Evolutionary conservation across 2,797 vertebrate species (phyloP).

Genomic region (Dermochelys coriacea): DNA sequence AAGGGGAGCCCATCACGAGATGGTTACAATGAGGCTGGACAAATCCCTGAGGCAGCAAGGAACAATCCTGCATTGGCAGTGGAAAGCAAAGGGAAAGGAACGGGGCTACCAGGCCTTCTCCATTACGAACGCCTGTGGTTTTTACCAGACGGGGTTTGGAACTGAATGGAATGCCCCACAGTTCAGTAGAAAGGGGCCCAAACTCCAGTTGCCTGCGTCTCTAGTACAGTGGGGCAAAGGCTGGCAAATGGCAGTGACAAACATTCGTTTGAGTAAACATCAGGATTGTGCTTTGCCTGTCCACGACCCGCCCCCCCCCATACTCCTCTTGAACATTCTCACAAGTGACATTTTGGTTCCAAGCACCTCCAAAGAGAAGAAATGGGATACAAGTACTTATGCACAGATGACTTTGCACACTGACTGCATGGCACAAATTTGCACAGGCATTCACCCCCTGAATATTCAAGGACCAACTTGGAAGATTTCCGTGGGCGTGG

Average conservation of each 20-base stretch:
- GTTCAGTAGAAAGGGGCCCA: neutral
- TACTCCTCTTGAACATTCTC: neutral
- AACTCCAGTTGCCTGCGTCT: neutral
- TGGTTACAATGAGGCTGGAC: neutral
- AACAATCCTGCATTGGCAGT: neutral
- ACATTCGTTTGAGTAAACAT: neutral
- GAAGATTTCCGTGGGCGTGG: neutral
- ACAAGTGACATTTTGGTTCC: neutral
- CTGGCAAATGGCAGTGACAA: neutral
- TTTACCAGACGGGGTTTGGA: neutral
- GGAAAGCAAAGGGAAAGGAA: neutral
- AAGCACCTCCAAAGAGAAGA: neutral
- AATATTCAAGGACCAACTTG: neutral
- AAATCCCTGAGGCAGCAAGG: neutral
- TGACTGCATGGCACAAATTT: neutral
- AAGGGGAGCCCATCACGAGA: neutral
- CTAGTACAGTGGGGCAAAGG: neutral
- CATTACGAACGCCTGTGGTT: neutral
- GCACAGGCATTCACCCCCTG: neutral
- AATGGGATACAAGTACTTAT: neutral
- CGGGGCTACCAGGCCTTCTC: neutral
- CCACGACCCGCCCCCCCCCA: neutral
- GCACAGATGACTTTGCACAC: neutral
- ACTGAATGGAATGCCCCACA: neutral
- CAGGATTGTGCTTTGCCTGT: neutral